These are phyloP conservation scores for Drosophila saltans DNA, from an alignment of 1,140 invertebrate genomes.

Conservation along the genomic window DNA sequence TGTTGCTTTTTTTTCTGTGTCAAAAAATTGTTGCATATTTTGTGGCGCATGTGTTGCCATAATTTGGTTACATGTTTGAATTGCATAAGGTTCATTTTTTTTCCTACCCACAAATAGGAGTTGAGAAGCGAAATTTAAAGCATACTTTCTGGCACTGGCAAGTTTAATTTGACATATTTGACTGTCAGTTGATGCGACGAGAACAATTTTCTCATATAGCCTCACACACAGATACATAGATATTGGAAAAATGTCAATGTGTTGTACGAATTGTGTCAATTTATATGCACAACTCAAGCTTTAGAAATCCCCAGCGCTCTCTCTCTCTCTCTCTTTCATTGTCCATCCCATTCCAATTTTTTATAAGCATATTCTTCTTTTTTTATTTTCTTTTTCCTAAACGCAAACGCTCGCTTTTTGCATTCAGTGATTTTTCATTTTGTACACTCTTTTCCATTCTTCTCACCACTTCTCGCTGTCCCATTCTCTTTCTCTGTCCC, in stretches of 20 bases:
- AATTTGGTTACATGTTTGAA: constrained; percentile 70
- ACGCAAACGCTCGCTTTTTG: constrained; percentile 27
- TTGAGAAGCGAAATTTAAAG: constrained; percentile 14
- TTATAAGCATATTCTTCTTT: constrained; percentile 20
- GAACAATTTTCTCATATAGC: constrained; percentile 30
- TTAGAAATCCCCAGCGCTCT: not conserved
- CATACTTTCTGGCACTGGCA: constrained; percentile 13
- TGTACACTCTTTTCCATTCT: constrained; percentile 32
- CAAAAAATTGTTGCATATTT: constrained; percentile 72
- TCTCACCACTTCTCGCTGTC: constrained; percentile 15
- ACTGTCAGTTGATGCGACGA: constrained; percentile 23
- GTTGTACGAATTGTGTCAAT: constrained; percentile 64
- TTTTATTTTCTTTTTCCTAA: constrained; percentile 2
- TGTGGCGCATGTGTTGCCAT: constrained; percentile 64
- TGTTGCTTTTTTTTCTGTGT: constrained; percentile 11
- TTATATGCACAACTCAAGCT: constrained; percentile 37
- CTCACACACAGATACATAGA: not conserved
- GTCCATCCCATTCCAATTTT: not conserved
- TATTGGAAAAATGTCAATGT: constrained; percentile 35
- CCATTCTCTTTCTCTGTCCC: not conserved
- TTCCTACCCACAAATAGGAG: not conserved
- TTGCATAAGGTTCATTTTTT: constrained; percentile 32
- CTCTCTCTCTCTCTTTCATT: constrained; percentile 19
- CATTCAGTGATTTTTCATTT: constrained; percentile 70
- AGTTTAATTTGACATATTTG: constrained; percentile 33